Evolutionary conservation across 2,888 invertebrate species (phyloP), one percentile per base, ranked within the genome.

Genomic region (Theretra japonica): DNA sequence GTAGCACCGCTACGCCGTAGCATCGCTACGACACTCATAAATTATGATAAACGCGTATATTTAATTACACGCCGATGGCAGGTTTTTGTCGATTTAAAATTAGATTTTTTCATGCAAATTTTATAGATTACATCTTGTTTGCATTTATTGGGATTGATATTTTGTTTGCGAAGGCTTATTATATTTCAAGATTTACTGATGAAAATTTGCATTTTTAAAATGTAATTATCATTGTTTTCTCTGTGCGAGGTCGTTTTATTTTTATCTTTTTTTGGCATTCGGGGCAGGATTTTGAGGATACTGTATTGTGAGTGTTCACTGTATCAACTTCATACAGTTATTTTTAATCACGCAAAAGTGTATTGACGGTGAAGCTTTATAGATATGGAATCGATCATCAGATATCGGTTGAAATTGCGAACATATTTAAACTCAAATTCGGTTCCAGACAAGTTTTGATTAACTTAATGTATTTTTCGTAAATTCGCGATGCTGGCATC

Each of bases 31-130:
- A 74, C 75, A 77, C 80, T 79, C 81, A 79, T 82, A 83, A 84
- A 85, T 86, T 83, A 86, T 84, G 81, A 84, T 84, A 83, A 84
- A 82, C 78, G 78, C 76, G 78, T 82, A 85, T 83, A 87, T 87
- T 86, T 84, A 83, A 86, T 88, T 83, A 86, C 65, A 48, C 74
- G 65, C 70, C 72, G 77, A 80, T 81, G 79, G 77, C 68, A 79
- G 76, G 77, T 80, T 77, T 75, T 69, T 57, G 23, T 30, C 65
- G 23, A 68, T 70, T 65, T 48, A 74, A 75, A 74, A 72, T 69
- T 74, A 73, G 25, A 72, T 73, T 41, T 65, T 7, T 70, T 62
- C 3, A 50, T 65, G 25, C 4, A 59, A 25, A 65, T 41, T 48
- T 30, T 53, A 21, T 8, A 17, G 19, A 41, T 33, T 58, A 72